Conservation (phyloP, 2,888 invertebrate species). For the Pristionchus japonicus region DNA sequence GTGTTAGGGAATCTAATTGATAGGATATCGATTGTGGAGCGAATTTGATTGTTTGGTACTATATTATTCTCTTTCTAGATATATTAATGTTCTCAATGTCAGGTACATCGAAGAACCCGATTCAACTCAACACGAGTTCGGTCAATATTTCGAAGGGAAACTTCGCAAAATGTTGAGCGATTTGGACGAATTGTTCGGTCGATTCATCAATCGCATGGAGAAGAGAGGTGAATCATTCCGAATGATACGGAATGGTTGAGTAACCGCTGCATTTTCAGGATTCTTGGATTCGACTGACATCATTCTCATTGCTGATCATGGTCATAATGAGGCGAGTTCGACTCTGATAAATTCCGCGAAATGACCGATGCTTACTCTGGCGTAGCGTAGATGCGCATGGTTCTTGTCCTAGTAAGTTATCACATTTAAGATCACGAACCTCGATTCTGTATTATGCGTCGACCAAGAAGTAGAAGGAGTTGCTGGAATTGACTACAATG, state of each 20-base stretch:
- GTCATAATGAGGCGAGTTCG: neutral
- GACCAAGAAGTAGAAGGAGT: neutral
- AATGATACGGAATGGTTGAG: neutral
- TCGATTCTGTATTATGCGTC: neutral
- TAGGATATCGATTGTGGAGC: neutral
- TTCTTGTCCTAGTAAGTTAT: too few species aligned
- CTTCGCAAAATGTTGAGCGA: neutral
- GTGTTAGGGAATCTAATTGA: too few species aligned
- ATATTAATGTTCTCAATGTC: too few species aligned
- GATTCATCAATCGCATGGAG: neutral
- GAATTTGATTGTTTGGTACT: neutral
- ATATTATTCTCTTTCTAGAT: too few species aligned
- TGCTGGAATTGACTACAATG: neutral
- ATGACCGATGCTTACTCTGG: too few species aligned
- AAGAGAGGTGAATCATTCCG: neutral
- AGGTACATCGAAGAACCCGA: conserved; percentile 5
- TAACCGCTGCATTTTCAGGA: neutral
- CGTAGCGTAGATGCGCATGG: too few species aligned
- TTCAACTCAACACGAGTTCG: neutral
- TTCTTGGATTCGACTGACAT: neutral
- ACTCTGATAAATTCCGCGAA: too few species aligned
- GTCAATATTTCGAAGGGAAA: neutral
- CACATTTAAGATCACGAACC: neutral
- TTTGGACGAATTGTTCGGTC: neutral
- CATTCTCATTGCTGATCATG: neutral